These are phyloP conservation scores for Cheilosia urbana DNA, from an alignment of 2,888 invertebrate species.

Conservation along the genomic window DNA sequence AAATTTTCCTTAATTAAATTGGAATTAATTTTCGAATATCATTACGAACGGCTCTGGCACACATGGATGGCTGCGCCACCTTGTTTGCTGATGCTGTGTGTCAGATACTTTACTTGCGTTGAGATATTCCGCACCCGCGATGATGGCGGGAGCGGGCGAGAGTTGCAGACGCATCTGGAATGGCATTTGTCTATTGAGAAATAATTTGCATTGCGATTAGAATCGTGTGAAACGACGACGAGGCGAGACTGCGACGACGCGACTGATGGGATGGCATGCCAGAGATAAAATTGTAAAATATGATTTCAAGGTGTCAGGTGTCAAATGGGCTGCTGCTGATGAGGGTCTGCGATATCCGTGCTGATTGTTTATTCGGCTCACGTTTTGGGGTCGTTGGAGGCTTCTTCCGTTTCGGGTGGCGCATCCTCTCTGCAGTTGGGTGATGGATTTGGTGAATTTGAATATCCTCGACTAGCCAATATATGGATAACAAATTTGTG, in stretches of 20 bases:
- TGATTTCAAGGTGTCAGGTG: conserved; percentile 71
- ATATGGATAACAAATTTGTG: neutral
- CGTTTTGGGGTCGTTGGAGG: conserved; percentile 68
- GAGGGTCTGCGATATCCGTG: conserved; percentile 33
- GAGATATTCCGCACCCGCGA: neutral
- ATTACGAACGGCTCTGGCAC: conserved; percentile 14
- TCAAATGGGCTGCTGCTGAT: conserved; percentile 48
- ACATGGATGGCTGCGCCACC: neutral
- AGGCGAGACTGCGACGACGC: conserved; percentile 13
- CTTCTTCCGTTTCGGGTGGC: conserved; percentile 70
- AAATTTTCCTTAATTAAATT: conserved; percentile 74
- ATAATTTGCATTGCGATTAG: conserved; percentile 66
- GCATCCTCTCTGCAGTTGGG: conserved; percentile 23
- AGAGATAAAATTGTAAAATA: conserved; percentile 44
- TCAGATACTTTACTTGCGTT: conserved; percentile 3
- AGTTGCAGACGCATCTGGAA: conserved; percentile 44
- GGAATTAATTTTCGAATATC: conserved; percentile 58
- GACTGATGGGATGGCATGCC: neutral
- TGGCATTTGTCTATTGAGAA: conserved; percentile 37
- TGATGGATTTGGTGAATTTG: conserved; percentile 65
- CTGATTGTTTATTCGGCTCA: conserved; percentile 60
- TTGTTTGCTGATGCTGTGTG: neutral
- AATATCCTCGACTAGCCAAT: conserved; percentile 48
- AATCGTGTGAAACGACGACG: conserved; percentile 50
- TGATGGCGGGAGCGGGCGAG: neutral